These are phyloP conservation scores for Tribolium freemani DNA, from an alignment of 2,888 invertebrate species.

Conservation along the genomic window DNA sequence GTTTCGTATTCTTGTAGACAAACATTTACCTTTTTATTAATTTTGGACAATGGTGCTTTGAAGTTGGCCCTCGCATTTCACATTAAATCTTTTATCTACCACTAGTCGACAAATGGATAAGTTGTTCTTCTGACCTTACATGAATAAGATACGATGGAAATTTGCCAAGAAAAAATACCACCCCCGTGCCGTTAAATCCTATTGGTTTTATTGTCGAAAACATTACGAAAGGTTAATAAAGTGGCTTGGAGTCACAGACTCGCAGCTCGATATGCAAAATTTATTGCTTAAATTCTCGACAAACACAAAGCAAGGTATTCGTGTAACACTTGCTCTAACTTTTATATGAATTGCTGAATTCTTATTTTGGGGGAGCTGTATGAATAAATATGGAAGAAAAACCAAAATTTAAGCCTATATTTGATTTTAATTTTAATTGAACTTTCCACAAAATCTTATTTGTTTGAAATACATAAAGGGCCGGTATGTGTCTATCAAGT, in stretches of 20 bases:
- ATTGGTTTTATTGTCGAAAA: slow-evolving; percentile 10
- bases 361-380: too few relatives aligned
- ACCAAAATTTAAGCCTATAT: background rate
- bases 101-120: slow-evolving; percentile 3
- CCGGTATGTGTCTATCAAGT: background rate
- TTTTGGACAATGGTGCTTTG: slow-evolving; percentile 8
- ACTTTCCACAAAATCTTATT: too few relatives aligned
- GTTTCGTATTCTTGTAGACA: background rate
- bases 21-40: slow-evolving; percentile 4
- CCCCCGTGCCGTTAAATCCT: slow-evolving; percentile 3
- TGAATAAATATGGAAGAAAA: slow-evolving; percentile 40
- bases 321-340: slow-evolving; percentile 1
- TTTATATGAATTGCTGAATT: slow-evolving; percentile 11
- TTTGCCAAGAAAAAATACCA: slow-evolving; percentile 1
- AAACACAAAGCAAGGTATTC: background rate
- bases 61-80: slow-evolving; percentile 13
- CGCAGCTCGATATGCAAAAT: background rate
- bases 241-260: background rate
- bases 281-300: slow-evolving; percentile 2
- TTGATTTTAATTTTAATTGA: too few relatives aligned
- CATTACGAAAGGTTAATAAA: background rate
- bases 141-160: background rate
- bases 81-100: slow-evolving; percentile 21
- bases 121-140: slow-evolving; percentile 6
- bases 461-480: too few relatives aligned